Evolutionary conservation across 1,140 invertebrate species (phyloP).

Genomic region (Nylanderia fulva): DNA sequence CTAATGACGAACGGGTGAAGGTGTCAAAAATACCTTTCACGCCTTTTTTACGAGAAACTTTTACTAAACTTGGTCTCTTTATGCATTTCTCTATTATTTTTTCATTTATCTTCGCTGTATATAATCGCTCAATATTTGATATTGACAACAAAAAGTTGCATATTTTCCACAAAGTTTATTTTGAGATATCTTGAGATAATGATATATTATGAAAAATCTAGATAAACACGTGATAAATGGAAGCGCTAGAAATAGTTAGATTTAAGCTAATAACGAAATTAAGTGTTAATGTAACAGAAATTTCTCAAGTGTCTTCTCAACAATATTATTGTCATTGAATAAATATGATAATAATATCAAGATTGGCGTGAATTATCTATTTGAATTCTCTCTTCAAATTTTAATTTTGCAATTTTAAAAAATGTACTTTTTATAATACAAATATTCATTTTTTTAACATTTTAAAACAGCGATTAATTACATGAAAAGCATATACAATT

Average conservation of each 20-base stretch:
- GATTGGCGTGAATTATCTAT: not conserved
- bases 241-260: conserved; percentile 3
- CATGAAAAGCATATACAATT: not conserved
- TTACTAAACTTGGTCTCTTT: not conserved
- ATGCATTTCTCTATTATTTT: not conserved
- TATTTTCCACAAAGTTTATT: not conserved
- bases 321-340: not conserved
- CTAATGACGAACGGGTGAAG: not conserved
- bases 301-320: not conserved
- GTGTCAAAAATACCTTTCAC: not conserved
- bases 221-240: conserved; percentile 1
- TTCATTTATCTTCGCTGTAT: not conserved
- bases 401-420: not conserved
- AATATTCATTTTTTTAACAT: not conserved
- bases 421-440: not conserved
- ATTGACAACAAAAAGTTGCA: not conserved
- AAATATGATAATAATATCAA: not conserved
- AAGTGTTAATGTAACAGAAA: not conserved
- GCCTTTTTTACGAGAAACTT: not conserved
- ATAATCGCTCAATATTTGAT: not conserved
- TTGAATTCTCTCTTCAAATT: not conserved
- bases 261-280: conserved; percentile 27
- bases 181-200: conserved; percentile 9
- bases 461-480: not conserved
- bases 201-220: conserved; percentile 17